Evolutionary conservation across 2,113 vertebrate genomes (phyloP), one percentile per base, ranked within the genome.

Genomic region (Esox niger): DNA sequence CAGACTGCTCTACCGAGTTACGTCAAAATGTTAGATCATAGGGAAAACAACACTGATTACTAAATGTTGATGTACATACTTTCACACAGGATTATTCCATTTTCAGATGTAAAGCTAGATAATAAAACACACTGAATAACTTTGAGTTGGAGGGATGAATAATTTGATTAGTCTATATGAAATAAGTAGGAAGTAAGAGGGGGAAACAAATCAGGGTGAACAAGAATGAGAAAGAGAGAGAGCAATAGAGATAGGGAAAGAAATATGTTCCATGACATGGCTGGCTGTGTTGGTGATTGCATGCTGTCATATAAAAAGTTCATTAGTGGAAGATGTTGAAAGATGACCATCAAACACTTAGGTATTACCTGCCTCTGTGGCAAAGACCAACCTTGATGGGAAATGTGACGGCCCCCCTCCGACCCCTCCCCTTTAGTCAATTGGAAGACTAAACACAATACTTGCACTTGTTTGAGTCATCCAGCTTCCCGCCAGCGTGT

Each of bases 321-420:
- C 66, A 73, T 82, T 75, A 80, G 66, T 64, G 61, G 62, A 57
- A 35, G 30, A 64, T 70, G 75, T 60, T 76, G 78, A 82, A 73
- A 80, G 78, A 76, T 47, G 73, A 58, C 71, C 57, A 43, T 25
- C 21, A 3, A 20, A 35, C 30, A 9, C 10, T 56, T 6, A 65
- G 47, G 66, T 35, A 29, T 63, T 57, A 68, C 62, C 73, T 73
- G 21, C 25, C 47, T n/a, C n/a, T 52, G 52, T 58, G 72, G 58
- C 63, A 64, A 67, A 67, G 38, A 13, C 26, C 29, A 9, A 26
- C 33, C 38, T 70, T 49, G 38, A 26, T 69, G 33, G 49, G 46
- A 47, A 47, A 66, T 55, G 58, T 62, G 62, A 27, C 54, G 61
- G 54, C 3, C 13, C 23, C 20, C 20, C 9, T 21, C 10, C 9